phyloP scores from a whole-genome alignment of 2,113 vertebrate species.

The Pachycephala philippinensis region DNA sequence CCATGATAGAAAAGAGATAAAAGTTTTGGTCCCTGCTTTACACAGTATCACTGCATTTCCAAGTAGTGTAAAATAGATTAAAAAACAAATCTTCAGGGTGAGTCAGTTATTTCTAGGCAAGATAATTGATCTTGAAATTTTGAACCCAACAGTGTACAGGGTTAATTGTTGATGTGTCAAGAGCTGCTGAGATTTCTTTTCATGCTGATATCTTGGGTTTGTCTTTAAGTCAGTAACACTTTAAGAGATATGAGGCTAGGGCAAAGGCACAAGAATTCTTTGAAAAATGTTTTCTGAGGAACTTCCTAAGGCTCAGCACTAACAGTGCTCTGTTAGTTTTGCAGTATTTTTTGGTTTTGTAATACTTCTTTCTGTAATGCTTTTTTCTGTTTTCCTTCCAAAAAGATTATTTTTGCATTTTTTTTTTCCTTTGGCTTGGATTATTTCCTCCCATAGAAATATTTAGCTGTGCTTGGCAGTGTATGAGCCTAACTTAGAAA shows the following conservation, averaged over 20 bases:
- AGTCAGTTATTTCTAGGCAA: background rate
- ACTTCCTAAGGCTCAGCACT: background rate
- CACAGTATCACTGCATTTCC: background rate
- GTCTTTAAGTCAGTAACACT: background rate
- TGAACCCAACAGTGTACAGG: background rate
- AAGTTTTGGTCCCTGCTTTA: background rate
- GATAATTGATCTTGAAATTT: background rate
- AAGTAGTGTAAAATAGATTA: background rate
- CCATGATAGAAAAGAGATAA: background rate
- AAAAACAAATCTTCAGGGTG: background rate
- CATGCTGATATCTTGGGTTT: background rate
- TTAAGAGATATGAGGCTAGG: background rate
- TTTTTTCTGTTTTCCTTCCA: background rate
- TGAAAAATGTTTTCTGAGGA: background rate
- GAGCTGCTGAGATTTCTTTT: background rate
- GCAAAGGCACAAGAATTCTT: background rate
- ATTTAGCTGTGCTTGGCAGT: background rate
- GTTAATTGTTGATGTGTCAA: background rate
- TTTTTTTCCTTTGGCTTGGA: background rate
- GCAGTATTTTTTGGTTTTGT: background rate
- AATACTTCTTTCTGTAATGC: background rate
- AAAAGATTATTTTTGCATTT: background rate
- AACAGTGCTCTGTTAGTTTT: background rate
- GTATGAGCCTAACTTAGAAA: background rate
- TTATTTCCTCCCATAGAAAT: background rate